Conservation (phyloP, 2,113 vertebrate genomes). For the Poeciliopsis occidentalis region DNA sequence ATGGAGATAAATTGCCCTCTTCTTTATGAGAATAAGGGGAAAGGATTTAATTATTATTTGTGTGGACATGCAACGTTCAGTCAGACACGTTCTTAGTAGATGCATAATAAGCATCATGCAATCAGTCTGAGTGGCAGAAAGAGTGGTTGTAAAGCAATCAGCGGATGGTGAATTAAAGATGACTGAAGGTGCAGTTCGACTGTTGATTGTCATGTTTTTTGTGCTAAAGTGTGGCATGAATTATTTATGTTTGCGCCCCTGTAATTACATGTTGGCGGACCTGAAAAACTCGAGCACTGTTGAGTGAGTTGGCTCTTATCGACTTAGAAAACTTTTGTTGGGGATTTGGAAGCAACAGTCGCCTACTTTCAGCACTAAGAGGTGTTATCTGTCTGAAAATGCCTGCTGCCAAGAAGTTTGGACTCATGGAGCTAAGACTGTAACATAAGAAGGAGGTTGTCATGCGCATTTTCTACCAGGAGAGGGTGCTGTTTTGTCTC, state of each 20-base stretch:
- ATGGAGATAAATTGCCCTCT: slow-evolving; percentile 3
- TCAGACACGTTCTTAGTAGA: slow-evolving; percentile 5
- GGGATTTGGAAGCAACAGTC: background rate
- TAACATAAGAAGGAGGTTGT: slow-evolving; percentile 9
- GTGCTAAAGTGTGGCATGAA: slow-evolving; percentile 71
- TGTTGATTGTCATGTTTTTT: slow-evolving; percentile 72
- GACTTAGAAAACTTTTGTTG: slow-evolving; percentile 29
- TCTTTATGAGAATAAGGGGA: background rate
- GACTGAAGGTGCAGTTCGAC: slow-evolving; percentile 68
- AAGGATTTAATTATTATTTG: slow-evolving; percentile 17
- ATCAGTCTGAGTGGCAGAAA: slow-evolving; percentile 45
- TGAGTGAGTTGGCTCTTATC: slow-evolving; percentile 41
- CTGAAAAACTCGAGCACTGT: slow-evolving; percentile 51
- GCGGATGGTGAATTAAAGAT: slow-evolving; percentile 70
- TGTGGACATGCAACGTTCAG: slow-evolving; percentile 19
- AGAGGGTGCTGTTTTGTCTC: slow-evolving; percentile 69
- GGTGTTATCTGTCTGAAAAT: slow-evolving; percentile 38
- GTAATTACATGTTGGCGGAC: slow-evolving; percentile 67
- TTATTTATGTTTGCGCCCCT: slow-evolving; percentile 72
- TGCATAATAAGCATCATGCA: slow-evolving; percentile 27
- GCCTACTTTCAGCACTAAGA: background rate
- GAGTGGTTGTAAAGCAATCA: slow-evolving; percentile 42
- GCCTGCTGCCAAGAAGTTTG: slow-evolving; percentile 36
- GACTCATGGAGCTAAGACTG: slow-evolving; percentile 7
- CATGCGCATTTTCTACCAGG: slow-evolving; percentile 52